Evolutionary conservation across 2,888 invertebrate species (phyloP).

Genomic region (Eupithecia vulgata): DNA sequence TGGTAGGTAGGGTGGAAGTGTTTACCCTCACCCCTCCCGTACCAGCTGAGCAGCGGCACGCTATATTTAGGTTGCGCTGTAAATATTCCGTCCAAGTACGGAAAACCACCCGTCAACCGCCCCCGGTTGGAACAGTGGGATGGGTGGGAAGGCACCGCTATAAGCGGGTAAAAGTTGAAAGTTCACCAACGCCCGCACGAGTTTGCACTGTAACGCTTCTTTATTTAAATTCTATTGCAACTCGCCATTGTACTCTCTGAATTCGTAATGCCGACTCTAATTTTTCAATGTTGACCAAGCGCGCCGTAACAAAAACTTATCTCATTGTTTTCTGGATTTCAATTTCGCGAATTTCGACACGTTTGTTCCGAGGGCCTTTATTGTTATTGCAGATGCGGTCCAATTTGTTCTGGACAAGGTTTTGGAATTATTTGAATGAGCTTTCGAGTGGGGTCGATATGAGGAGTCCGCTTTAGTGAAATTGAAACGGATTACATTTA

Average conservation of each 20-base stretch:
- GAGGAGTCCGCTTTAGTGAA: conserved; percentile 60
- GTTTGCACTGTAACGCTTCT: conserved; percentile 79
- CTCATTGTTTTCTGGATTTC: conserved; percentile 64
- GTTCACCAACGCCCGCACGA: conserved; percentile 79
- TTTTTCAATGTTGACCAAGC: conserved; percentile 67
- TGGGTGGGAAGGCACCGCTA: conserved; percentile 57
- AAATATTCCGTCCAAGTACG: conserved; percentile 83
- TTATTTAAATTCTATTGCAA: conserved; percentile 85
- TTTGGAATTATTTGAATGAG: conserved; percentile 60
- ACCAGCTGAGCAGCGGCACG: conserved; percentile 82
- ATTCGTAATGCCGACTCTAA: conserved; percentile 71
- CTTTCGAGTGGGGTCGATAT: conserved; percentile 51
- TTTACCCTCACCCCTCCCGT: conserved; percentile 75
- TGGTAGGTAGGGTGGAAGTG: conserved; percentile 61
- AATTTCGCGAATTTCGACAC: conserved; percentile 62
- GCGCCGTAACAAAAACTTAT: conserved; percentile 55
- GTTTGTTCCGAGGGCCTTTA: conserved; percentile 58
- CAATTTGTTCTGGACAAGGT: conserved; percentile 68
- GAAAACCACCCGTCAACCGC: conserved; percentile 60
- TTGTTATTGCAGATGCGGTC: conserved; percentile 63
- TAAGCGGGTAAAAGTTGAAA: conserved; percentile 82
- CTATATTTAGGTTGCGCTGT: conserved; percentile 84
- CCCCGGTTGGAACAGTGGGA: conserved; percentile 46
- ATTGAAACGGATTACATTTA: conserved; percentile 69
- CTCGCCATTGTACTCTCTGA: conserved; percentile 79